Evolutionary conservation across 2,113 vertebrate genomes (phyloP), one percentile per base, ranked within the genome.

Genomic region (Eclectus roratus): DNA sequence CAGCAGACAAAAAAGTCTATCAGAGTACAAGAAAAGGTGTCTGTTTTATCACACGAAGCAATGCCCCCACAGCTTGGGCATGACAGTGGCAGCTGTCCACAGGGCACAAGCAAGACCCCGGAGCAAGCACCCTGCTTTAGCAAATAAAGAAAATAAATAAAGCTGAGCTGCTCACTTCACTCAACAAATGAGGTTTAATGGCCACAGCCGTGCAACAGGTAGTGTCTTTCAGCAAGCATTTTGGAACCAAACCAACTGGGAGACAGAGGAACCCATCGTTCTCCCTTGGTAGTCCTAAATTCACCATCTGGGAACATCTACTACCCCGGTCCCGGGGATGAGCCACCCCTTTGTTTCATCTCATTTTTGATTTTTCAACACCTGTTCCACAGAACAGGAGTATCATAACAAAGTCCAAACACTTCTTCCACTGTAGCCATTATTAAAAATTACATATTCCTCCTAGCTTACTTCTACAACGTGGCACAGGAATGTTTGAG

Each of bases 61-160:
- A 13, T 5, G 49, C n/a, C 85, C 29, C 55, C 16, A 2, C 74
- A n/a, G 70, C 29, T 23, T 20, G 60, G 4, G 61, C 39, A 27
- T 1, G 0, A 21, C 5, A 3, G 56, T 58, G 39, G 15, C 41
- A 58, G 16, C 31, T 55, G 20, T 46, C 73, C 3, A 0, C 0
- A 2, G 17, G 35, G 50, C 11, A 37, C 15, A 37, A 80, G 68
- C n/a, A 39, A 60, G 70, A 74, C 9, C 77, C 33, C 46, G 56
- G 33, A 47, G 50, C 23, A 46, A 73, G 33, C 20, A 47, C 37
- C 31, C n/a, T 7, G 14, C 68, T 25, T 60, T 33, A 44, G 43
- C 24, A 20, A 24, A 69, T n/a, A n/a, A 23, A 58, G 20, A 21
- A 58, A 2, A 58, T n/a, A 81, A 25, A 14, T 1, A 13, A 12